These are phyloP conservation scores for Lasioglossum marginatum DNA, from an alignment of 2,888 invertebrate species.

Conservation along the genomic window DNA sequence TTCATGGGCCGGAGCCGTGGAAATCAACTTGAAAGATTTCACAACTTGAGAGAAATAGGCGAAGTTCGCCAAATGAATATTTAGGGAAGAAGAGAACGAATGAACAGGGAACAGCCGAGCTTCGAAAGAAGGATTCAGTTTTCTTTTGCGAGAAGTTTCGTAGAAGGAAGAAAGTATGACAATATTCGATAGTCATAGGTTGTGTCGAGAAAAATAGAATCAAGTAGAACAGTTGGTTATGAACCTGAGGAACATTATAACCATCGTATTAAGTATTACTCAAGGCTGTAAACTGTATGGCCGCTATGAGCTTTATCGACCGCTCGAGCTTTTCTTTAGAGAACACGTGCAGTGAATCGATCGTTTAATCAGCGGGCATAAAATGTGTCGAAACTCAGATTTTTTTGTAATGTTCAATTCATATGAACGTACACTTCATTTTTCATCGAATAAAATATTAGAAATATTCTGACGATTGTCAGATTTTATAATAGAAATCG, in stretches of 20 bases:
- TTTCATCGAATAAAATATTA: too few relatives aligned
- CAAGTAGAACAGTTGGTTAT: slow-evolving; percentile 4
- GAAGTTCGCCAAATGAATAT: not conserved
- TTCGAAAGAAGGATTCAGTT: not conserved
- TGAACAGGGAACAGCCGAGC: not conserved
- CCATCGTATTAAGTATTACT: not conserved
- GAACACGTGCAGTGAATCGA: slow-evolving; percentile 15
- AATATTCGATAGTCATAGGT: not conserved
- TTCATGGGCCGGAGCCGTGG: not conserved
- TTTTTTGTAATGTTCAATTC: too few relatives aligned
- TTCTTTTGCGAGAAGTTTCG: not conserved
- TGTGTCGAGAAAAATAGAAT: not conserved
- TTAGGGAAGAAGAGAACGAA: not conserved
- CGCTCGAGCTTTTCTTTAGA: slow-evolving; percentile 24
- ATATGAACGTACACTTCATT: too few relatives aligned
- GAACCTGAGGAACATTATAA: not conserved
- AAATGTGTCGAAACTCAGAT: not conserved
- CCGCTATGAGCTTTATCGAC: slow-evolving; percentile 35
- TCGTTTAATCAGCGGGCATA: not conserved
- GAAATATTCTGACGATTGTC: not conserved
- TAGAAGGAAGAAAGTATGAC: not conserved
- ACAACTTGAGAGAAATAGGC: not conserved
- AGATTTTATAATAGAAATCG: not conserved
- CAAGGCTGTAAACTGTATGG: slow-evolving; percentile 9
- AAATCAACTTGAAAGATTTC: not conserved